Base-by-base conservation (phyloP, 2,797 vertebrate genomes). In the Eupleurogrammus muticus region DNA sequence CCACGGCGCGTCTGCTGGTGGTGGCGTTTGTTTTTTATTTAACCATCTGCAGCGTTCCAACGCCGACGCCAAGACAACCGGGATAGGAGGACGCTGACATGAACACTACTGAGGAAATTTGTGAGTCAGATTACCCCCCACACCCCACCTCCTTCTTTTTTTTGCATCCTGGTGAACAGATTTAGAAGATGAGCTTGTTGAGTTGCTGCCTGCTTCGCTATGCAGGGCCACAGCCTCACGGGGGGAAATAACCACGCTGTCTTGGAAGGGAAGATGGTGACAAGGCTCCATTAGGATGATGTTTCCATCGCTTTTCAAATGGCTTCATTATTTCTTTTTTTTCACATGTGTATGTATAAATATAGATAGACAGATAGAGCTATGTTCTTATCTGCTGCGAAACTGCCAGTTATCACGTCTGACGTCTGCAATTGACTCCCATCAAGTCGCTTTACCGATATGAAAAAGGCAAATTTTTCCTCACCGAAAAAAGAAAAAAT, bases 11-110 rank as follows among this genome's bases (percentile, higher is more conserved):
- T 75, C 77, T 82, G 79, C 77, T 82, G 79, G 68, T 78, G 72
- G 74, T 66, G 28, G 55, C 56, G n/a, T 67, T 81, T 73, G n/a
- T n/a, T n/a, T n/a, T n/a, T n/a, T n/a, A n/a, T n/a, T n/a, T n/a
- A n/a, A 47, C 83, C 90, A 87, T 90, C 84, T 89, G 89, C 83
- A 81, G 70, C 66, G 75, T 89, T 90, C 83, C 87, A 76, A 87
- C 70, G 79, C 34, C 77, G 77, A 78, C 76, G 87, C 89, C 91
- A 90, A 87, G 88, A 92, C 89, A 90, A 90, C 92, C 89, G 85
- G n/a, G 86, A 85, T 66, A 68, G 81, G 79, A 70, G 67, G 83
- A 87, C 80, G 64, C 23, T 87, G 87, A 92, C 90, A 86, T 50
- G 76, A 87, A 66, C 69, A 72, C 84, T 85, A n/a, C 79, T 52